Conservation (phyloP, 2,888 invertebrate genomes). For the Pseudanteris insignis region DNA sequence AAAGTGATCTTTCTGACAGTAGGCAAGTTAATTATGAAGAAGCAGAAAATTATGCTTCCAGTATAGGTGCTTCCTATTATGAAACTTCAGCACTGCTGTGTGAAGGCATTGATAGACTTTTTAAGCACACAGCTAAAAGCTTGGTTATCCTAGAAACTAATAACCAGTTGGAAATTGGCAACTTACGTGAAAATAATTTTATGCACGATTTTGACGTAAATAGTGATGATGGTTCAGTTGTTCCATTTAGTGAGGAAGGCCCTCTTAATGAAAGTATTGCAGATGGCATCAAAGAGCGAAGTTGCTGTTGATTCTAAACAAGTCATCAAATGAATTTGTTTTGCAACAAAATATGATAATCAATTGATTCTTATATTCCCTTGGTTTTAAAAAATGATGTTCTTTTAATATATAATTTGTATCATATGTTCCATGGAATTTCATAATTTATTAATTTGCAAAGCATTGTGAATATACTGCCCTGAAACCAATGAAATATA, state of each 20-base stretch:
- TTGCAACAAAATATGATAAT: no score
- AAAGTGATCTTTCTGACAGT: constrained; percentile 76
- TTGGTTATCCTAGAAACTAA: constrained; percentile 69
- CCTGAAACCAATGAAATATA: no score
- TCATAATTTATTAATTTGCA: no score
- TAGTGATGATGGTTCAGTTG: constrained; percentile 47
- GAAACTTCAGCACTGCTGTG: constrained; percentile 85
- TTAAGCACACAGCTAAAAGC: constrained; percentile 73
- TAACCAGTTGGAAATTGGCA: constrained; percentile 43
- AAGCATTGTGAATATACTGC: no score
- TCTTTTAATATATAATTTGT: no score
- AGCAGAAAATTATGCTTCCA: constrained; percentile 78
- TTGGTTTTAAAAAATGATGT: no score
- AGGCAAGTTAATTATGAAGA: constrained; percentile 75
- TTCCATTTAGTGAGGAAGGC: constrained; percentile 64
- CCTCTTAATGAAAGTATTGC: constrained; percentile 72
- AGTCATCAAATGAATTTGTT: no score
- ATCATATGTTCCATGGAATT: no score
- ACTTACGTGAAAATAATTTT: constrained; percentile 62
- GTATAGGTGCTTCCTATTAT: constrained; percentile 84
- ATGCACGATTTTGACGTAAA: constrained; percentile 70
- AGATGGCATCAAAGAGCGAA: constrained; percentile 69
- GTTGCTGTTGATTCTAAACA: constrained; percentile 18
- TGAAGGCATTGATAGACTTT: constrained; percentile 80
- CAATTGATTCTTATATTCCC: no score